Conservation (phyloP, 1,140 invertebrate genomes). For the Pristionchus pacificus region DNA sequence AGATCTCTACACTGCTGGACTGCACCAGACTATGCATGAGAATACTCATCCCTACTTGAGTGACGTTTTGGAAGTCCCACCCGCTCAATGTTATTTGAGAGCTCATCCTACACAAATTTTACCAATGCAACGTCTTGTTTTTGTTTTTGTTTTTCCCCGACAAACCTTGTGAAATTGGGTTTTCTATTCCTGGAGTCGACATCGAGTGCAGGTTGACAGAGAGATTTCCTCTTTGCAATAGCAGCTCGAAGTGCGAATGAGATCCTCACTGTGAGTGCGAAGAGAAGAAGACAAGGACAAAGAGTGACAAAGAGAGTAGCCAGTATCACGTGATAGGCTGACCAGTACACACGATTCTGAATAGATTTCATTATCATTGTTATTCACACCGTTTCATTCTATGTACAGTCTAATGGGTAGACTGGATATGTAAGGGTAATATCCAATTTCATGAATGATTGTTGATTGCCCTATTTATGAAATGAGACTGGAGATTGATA, state of each 20-base stretch:
- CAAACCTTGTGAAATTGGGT: constrained; percentile 14
- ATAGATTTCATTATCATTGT: too few relatives aligned
- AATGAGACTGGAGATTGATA: too few relatives aligned
- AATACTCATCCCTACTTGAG: constrained; percentile 4
- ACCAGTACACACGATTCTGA: constrained; percentile 50
- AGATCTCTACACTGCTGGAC: constrained; percentile 1
- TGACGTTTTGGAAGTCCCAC: too few relatives aligned
- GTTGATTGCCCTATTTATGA: too few relatives aligned
- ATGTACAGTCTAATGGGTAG: too few relatives aligned
- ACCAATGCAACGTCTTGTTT: not conserved
- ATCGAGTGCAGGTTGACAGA: constrained; percentile 32
- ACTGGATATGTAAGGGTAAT: too few relatives aligned
- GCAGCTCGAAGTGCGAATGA: constrained; percentile 41
- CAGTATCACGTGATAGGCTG: constrained; percentile 51
- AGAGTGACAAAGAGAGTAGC: constrained; percentile 50
- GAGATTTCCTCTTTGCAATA: constrained; percentile 38
- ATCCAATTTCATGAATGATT: too few relatives aligned
- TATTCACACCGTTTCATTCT: too few relatives aligned
- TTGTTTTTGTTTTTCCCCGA: not conserved
- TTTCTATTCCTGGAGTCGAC: constrained; percentile 35
- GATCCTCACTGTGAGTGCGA: constrained; percentile 49
- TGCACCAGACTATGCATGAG: constrained; percentile 6
- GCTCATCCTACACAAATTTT: too few relatives aligned
- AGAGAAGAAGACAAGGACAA: constrained; percentile 46
- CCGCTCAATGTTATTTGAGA: too few relatives aligned